Base-by-base conservation (phyloP, 2,797 vertebrate species). In the Chaenodraco wilsoni region DNA sequence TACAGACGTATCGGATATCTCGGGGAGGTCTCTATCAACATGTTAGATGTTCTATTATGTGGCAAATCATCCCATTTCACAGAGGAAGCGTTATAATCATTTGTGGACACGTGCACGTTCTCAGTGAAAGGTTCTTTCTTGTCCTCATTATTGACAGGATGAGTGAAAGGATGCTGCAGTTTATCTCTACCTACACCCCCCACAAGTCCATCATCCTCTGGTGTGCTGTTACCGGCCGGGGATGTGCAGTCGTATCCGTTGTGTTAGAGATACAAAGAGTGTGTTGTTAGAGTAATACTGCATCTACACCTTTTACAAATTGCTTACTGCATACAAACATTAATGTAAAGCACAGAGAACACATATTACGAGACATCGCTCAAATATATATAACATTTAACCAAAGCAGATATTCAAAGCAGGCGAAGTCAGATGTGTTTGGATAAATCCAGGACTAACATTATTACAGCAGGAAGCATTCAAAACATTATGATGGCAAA, bases 151-250 rank as follows among this genome's bases (percentile, higher is more conserved):
- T 72, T 90, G 89, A 91, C 83, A 87, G 85, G 78, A 84, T 76
- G 86, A 84, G 82, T 82, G 84, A 87, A 86, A 87, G 78, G 60
- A 87, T 79, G 80, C 69, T 65, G 80, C 72, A 65, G 84, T 89
- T 89, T 90, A 88, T 88, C 83, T 89, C 87, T 48, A 69, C 87
- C 84, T 80, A 79, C 74, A 76, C 72, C 61, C 45, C 54, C 54
- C 67, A 74, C 86, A 60, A 85, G 81, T 91, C 89, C 90, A 78
- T 92, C 90, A 92, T 90, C 78, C 79, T 75, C 84, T 83, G 86
- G 85, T 74, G 56, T 57, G 64, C 76, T 74, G 69, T 89, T 52
- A 72, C 49, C 37, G 16, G 85, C 66, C 67, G 27, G 27, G 27
- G 27, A 27, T 27, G 27, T 27, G 5, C 27, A 27, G 27, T 27